Evolutionary conservation across 2,797 vertebrate species (phyloP).

Genomic region (Tiaroga cobitis): DNA sequence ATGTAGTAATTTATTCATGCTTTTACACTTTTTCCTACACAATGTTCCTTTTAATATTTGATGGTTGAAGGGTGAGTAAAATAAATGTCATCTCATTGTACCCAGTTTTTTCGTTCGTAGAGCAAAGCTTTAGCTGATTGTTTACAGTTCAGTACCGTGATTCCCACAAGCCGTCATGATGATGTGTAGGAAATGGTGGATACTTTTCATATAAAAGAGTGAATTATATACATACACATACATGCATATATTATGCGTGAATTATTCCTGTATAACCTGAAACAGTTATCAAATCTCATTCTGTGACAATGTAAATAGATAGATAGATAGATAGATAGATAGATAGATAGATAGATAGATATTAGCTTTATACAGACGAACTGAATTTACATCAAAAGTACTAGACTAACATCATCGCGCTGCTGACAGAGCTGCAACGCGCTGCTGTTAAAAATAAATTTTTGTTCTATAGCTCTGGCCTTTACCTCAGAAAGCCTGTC

Average conservation of each 20-base stretch:
- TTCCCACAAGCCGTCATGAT: not conserved
- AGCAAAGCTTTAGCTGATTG: not conserved
- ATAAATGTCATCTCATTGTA: not conserved
- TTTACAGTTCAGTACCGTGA: not conserved
- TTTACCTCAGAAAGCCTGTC: constrained; percentile 63
- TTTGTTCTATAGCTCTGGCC: constrained; percentile 20
- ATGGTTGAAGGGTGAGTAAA: not conserved
- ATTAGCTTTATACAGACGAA: not conserved
- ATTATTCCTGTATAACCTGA: too few relatives aligned
- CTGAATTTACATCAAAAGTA: not conserved
- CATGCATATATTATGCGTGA: too few relatives aligned
- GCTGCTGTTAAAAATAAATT: constrained; percentile 14
- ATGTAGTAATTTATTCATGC: not conserved
- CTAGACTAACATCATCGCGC: not conserved
- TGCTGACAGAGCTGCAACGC: not conserved
- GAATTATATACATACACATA: too few relatives aligned
- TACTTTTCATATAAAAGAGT: too few relatives aligned
- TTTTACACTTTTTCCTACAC: not conserved
- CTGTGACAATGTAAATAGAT: too few relatives aligned
- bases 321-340: too few relatives aligned
- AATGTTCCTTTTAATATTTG: not conserved
- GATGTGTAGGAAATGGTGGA: not conserved
- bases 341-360: too few relatives aligned
- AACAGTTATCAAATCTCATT: not conserved
- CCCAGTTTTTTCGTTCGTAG: not conserved